Evolutionary conservation across 2,113 vertebrate species (phyloP).

Genomic region (Uria lomvia): DNA sequence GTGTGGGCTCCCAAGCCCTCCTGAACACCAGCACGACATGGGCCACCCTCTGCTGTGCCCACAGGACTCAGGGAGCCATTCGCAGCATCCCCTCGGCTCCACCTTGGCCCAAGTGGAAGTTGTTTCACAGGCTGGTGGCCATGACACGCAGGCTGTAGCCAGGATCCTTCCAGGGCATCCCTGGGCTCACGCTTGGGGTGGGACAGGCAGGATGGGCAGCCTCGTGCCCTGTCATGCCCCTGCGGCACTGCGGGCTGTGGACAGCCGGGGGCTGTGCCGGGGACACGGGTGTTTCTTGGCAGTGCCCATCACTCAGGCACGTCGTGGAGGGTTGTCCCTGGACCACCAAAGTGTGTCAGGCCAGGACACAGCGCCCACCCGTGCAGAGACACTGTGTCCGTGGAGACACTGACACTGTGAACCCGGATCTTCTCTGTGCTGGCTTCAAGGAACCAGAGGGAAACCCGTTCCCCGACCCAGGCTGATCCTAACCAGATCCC

Average conservation of each 20-base stretch:
- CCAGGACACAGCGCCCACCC: rapidly evolving
- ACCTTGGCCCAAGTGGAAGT: background rate
- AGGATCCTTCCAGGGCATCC: background rate
- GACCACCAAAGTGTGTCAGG: rapidly evolving
- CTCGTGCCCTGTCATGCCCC: rapidly evolving
- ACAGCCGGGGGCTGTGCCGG: background rate
- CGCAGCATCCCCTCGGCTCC: rapidly evolving
- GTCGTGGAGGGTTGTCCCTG: rapidly evolving
- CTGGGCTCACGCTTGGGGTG: rapidly evolving
- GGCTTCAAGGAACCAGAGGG: background rate
- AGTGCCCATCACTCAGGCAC: rapidly evolving
- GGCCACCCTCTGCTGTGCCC: background rate
- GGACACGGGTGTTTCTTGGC: background rate
- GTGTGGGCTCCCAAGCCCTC: background rate
- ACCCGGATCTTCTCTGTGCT: background rate
- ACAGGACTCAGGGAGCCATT: rapidly evolving
- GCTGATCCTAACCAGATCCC: background rate
- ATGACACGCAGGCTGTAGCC: background rate
- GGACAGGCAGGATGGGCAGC: background rate
- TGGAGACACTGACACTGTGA: rapidly evolving
- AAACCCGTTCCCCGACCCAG: background rate
- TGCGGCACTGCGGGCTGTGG: rapidly evolving
- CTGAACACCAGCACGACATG: rapidly evolving
- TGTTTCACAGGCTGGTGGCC: background rate
- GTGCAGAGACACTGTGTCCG: rapidly evolving